phyloP scores from a whole-genome alignment of 2,113 vertebrate genomes.

The Hippolais icterina region DNA sequence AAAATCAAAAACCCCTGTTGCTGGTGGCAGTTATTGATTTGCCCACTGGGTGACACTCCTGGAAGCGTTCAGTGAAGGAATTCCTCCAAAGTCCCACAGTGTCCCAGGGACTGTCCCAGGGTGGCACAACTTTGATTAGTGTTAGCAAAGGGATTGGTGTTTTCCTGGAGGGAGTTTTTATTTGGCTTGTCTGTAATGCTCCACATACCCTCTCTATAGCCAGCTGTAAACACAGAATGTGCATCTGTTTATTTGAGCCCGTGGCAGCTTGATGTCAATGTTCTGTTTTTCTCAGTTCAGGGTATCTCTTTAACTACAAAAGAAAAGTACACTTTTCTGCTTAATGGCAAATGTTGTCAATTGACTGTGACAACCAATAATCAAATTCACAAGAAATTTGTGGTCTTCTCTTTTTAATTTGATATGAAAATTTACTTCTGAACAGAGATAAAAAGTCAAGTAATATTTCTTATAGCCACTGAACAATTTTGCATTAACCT shows the following conservation, averaged over 20 bases:
- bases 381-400: background rate
- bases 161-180: background rate
- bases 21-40: background rate
- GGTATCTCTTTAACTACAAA: background rate
- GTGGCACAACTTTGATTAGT: background rate
- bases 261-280: background rate
- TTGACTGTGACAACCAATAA: background rate
- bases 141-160: background rate
- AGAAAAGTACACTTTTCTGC: background rate
- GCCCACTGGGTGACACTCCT: background rate
- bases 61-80: background rate
- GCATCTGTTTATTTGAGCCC: background rate
- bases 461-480: background rate
- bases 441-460: background rate
- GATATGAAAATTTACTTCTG: background rate
- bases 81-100: background rate
- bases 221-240: background rate
- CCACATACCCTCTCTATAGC: background rate
- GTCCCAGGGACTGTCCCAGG: background rate
- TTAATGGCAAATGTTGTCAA: background rate
- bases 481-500: background rate
- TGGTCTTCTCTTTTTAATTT: background rate
- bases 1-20: background rate
- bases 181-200: background rate
- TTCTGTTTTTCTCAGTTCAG: background rate